Evolutionary conservation across 92 coral and sea anemone genomes (phyloP).

Genomic region (Palythoa heliodiscus): DNA sequence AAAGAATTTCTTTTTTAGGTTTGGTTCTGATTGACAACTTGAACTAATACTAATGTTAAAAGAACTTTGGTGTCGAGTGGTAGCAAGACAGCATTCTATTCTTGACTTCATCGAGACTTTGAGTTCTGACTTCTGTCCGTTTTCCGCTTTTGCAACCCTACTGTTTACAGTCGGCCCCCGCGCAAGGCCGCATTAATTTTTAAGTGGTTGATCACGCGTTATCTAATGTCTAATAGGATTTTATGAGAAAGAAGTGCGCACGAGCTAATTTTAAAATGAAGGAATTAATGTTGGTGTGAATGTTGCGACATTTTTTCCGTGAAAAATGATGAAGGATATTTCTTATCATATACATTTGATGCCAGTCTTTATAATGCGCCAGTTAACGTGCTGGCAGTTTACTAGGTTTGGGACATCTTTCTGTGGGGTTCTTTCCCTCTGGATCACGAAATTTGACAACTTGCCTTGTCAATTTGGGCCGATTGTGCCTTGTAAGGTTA

Average conservation of each 20-base stretch:
- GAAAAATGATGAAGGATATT: neutral
- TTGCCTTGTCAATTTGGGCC: too few species aligned
- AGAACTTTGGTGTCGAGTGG: neutral
- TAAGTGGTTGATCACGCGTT: neutral
- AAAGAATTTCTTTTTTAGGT: too few species aligned
- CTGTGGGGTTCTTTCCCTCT: too few species aligned
- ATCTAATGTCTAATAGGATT: neutral
- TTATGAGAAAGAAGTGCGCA: neutral
- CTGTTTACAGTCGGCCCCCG: conserved; percentile 1
- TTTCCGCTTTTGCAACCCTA: neutral
- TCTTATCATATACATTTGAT: neutral
- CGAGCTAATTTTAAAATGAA: neutral
- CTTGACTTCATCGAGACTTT: neutral
- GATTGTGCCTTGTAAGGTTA: neutral
- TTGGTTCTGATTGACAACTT: neutral
- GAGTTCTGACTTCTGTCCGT: neutral
- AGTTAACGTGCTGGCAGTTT: too few species aligned
- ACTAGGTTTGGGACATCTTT: too few species aligned
- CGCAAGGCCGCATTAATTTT: neutral
- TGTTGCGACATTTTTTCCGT: neutral
- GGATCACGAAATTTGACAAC: too few species aligned
- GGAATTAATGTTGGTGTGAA: neutral
- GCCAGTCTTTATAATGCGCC: too few species aligned
- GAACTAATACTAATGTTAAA: neutral
- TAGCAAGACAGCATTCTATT: neutral